A percentile compares a stretch with the other conserved stretches of the same genome.
Conservation (phyloP, 2,888 invertebrate species). For the Chrysodeixis includens region DNA sequence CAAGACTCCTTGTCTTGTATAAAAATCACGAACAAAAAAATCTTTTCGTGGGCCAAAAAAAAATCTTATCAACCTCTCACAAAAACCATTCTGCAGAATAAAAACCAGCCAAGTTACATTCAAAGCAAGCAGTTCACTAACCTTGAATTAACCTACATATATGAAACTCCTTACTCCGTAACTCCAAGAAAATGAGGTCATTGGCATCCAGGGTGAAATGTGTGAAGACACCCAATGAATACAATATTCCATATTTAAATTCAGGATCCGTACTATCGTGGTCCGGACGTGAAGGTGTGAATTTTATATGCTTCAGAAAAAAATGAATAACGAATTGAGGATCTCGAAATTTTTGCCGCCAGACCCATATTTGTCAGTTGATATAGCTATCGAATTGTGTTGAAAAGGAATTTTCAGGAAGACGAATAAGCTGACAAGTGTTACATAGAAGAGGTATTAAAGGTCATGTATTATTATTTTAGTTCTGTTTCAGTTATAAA, state of each 20-base stretch:
- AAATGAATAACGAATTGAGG: conserved; percentile 17
- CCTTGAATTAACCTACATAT: neutral
- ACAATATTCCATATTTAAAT: conserved; percentile 35
- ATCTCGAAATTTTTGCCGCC: neutral
- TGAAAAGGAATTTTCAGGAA: too few relatives aligned
- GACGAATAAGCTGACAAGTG: too few relatives aligned
- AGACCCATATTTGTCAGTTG: neutral
- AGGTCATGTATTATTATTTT: too few relatives aligned
- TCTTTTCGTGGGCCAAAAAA: too few relatives aligned
- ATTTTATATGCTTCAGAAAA: conserved; percentile 21
- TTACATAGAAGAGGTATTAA: too few relatives aligned
- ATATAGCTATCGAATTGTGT: too few relatives aligned
- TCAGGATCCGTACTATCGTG: conserved; percentile 23
- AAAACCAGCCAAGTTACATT: too few relatives aligned
- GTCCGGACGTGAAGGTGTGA: conserved; percentile 15
- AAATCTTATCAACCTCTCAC: too few relatives aligned
- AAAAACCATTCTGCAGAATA: too few relatives aligned
- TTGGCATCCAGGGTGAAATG: neutral
- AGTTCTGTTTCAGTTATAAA: too few relatives aligned
- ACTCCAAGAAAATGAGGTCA: neutral
- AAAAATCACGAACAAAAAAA: too few relatives aligned
- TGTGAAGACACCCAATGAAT: conserved; percentile 24
- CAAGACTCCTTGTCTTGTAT: too few relatives aligned
- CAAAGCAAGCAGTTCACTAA: neutral
- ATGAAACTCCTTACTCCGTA: neutral